Conservation (phyloP, 1,140 invertebrate genomes). For the Parapsyche elsis region DNA sequence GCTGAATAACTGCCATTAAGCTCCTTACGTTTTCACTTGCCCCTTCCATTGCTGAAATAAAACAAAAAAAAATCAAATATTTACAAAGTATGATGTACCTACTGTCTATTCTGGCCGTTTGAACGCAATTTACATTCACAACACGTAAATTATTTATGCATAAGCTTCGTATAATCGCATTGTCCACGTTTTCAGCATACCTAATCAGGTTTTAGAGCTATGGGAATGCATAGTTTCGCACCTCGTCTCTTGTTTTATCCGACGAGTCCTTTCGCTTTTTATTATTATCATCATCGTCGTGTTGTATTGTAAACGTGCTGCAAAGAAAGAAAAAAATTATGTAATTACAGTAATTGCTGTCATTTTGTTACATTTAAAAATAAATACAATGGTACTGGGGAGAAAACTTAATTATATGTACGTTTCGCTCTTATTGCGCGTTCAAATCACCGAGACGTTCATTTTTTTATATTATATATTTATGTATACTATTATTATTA, state of each 20-base stretch:
- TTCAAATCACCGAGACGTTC: no score
- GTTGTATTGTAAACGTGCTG: no score
- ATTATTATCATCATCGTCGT: neutral
- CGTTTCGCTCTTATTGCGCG: no score
- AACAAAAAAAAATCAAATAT: neutral
- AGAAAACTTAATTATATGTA: no score
- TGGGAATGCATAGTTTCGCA: neutral
- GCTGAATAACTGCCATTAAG: conserved; percentile 6
- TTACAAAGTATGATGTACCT: neutral
- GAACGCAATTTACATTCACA: neutral
- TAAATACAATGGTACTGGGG: no score
- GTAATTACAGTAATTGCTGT: no score
- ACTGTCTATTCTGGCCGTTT: no score
- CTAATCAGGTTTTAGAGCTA: conserved; percentile 4
- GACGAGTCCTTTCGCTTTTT: conserved; percentile 1
- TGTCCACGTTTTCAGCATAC: conserved; percentile 19
- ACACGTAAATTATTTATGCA: neutral
- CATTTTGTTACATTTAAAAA: no score
- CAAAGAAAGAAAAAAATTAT: no score
- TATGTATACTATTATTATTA: no score
- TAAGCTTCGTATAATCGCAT: conserved; percentile 17
- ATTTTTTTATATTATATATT: no score
- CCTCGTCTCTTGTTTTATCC: neutral
- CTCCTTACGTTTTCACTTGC: neutral
- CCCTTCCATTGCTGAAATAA: no score